These are phyloP conservation scores for Callyntrura sp. DNA, from an alignment of 2,888 invertebrate genomes.

Conservation along the genomic window DNA sequence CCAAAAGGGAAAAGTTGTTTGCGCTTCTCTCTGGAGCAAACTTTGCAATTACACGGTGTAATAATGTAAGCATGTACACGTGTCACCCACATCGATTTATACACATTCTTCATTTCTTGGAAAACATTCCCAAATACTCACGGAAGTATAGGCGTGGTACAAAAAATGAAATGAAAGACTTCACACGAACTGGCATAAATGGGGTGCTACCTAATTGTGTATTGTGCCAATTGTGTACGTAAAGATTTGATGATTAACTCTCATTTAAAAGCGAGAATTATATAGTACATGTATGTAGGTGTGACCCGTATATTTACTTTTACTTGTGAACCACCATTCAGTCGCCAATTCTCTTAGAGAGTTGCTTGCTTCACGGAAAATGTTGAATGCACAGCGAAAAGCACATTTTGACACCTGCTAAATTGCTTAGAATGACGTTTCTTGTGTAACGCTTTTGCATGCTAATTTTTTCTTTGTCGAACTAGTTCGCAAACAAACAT, in stretches of 20 bases:
- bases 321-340: background rate
- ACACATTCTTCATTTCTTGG: too few relatives aligned
- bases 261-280: background rate
- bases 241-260: background rate
- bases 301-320: constrained; percentile 1
- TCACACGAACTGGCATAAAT: too few relatives aligned
- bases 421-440: background rate
- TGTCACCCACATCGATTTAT: constrained; percentile 44
- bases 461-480: background rate
- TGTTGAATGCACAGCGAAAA: background rate
- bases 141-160: background rate
- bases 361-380: background rate
- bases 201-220: too few relatives aligned
- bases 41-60: too few relatives aligned
- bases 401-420: constrained; percentile 15
- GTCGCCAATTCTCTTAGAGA: background rate
- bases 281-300: too few relatives aligned
- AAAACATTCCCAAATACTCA: too few relatives aligned
- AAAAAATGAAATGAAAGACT: background rate
- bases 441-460: background rate
- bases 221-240: constrained; percentile 18
- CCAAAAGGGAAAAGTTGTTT: too few relatives aligned
- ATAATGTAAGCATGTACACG: too few relatives aligned
- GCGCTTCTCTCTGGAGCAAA: too few relatives aligned
- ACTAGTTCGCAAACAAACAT: background rate